Evolutionary conservation across 2,113 vertebrate genomes (phyloP), one percentile per base, ranked within the genome.

Genomic region (Riparia riparia): DNA sequence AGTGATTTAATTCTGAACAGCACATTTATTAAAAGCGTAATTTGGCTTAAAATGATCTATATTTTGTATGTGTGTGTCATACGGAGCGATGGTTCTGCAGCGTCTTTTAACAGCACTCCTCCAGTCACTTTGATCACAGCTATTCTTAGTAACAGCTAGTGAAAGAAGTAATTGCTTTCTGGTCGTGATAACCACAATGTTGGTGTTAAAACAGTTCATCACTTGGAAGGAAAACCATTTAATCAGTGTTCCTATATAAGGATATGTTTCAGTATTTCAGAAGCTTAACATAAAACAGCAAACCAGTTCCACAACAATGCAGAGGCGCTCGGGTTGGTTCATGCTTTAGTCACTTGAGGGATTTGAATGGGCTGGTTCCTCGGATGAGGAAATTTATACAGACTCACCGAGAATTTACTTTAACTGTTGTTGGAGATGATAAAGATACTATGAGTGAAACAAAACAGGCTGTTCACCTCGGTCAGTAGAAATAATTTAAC

Each of bases 61-160:
- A 85, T 90, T 87, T 64, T 82, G 78, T 64, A 12, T 73, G 57
- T 64, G 2, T 69, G 74, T 95, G 82, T 88, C 79, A 73, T 77
- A 56, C 0, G 21, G 76, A 95, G 85, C 5, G 21, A 32, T 80
- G 85, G 80, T 77, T 93, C 82, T 83, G 72, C 79, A 93, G 51
- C 14, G 6, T 90, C 76, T 88, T 82, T 82, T 80, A 88, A 12
- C 76, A 89, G 86, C 88, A 86, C 96, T 93, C 95, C 93, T 94
- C 86, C 95, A 44, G 89, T 90, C 88, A 82, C 85, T 95, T 89
- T 92, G 90, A 96, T 94, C 82, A 42, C 69, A n/a, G 19, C 93
- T 96, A 93, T 95, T 96, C 95, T 92, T 95, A 94, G 93, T 54
- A 89, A 93, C 90, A 69, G 87, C 85, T 86, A 89, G 94, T 86